Base-by-base conservation (phyloP, 2,888 invertebrate genomes). In the Exocentrus adspersus region DNA sequence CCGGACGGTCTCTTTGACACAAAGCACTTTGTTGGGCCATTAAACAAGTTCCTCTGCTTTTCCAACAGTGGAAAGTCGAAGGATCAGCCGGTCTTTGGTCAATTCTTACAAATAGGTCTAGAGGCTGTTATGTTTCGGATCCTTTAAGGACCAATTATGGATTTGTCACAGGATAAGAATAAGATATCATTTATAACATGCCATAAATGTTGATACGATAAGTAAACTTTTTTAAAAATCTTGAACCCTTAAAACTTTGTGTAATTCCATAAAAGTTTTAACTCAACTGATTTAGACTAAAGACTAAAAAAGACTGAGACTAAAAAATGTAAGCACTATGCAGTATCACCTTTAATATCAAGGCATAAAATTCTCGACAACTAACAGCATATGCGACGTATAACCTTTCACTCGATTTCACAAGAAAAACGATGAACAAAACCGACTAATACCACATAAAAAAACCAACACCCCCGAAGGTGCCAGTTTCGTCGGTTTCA, bases 31-130 rank as follows among this genome's bases (percentile, higher is more conserved):
- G 64, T 57, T 48, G 32, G 30, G 21, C 61, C 53, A 64, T 62
- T 67, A 64, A 67, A 62, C 61, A 61, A 62, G 64, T 62, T 64
- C 63, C 64, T 51, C 62, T 64, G 41, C 60, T 60, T 63, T 50
- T 46, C 32, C 2, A 51, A 21, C 20, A 48, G 32, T 32, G 21
- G 7, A 19, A 30, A 12, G 17, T 51, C 51, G 32, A 10, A 17
- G 32, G n/a, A 21, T 19, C n/a, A 6, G 28, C 37, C 19, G 37
- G 16, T 19, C 1, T 16, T 7, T 50, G 19, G 30, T 19, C 51
- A 37, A 17, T 43, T 43, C 43, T 43, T 17, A 20, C 17, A 42
- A 6, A 42, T 43, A 43, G 5, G 4, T 28, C 28, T 28, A 28
- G 7, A 28, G 28, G 28, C 28, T 28, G 28, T 28, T 28, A 28